Percentiles rank a stretch among this genome's conserved stretches.
phyloP scores from a whole-genome alignment of 1,140 invertebrate genomes.

The Ctenoplectra terminalis region DNA sequence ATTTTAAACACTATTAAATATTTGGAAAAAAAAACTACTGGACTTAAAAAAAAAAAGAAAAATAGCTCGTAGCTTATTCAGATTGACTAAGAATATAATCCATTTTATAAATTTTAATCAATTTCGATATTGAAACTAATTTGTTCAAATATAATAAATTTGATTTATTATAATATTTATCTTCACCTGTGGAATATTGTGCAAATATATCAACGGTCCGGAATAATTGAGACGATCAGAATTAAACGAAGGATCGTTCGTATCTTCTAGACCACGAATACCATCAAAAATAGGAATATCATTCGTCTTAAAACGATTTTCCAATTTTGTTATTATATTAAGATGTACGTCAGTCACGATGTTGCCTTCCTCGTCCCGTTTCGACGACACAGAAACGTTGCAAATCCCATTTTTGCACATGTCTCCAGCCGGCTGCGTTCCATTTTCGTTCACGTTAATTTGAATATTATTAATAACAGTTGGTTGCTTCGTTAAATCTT shows the following conservation, averaged over 20 bases:
- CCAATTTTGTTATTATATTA: constrained; percentile 56
- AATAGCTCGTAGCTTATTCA: no score
- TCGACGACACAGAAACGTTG: constrained; percentile 54
- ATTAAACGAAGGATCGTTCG: not conserved
- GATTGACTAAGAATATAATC: not conserved
- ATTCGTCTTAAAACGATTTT: constrained; percentile 27
- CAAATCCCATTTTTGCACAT: constrained; percentile 60
- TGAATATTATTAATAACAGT: constrained; percentile 60
- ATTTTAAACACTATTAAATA: no score
- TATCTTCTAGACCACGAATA: constrained; percentile 44
- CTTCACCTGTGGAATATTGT: constrained; percentile 66
- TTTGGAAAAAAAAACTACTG: no score
- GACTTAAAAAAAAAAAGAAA: not conserved
- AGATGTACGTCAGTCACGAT: constrained; percentile 63
- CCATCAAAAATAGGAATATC: constrained; percentile 70
- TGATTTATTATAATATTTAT: not conserved
- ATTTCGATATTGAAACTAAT: not conserved
- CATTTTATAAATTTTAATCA: not conserved
- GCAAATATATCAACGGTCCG: constrained; percentile 4
- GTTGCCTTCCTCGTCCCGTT: constrained; percentile 56
- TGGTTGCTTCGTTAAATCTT: not conserved
- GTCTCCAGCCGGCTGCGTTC: constrained; percentile 21
- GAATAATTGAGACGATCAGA: not conserved
- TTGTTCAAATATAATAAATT: no score
- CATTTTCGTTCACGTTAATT: constrained; percentile 54